Evolutionary conservation across 2,113 vertebrate species (phyloP).

Genomic region (Echinops telfairi): DNA sequence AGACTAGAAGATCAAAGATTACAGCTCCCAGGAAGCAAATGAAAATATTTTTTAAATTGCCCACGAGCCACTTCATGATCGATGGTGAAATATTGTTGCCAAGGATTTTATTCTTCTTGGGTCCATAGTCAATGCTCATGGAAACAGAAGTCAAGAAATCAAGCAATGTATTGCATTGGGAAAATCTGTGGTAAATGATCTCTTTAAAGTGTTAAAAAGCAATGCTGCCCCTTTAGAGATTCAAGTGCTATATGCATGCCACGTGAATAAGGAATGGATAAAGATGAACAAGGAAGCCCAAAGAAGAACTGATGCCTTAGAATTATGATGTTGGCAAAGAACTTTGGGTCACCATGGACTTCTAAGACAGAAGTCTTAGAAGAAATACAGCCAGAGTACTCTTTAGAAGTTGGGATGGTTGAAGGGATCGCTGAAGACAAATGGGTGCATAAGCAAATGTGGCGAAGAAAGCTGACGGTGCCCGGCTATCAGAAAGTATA

Average conservation of each 20-base stretch:
- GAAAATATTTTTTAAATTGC: too few species aligned
- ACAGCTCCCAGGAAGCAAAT: too few species aligned
- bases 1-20: too few species aligned
- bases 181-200: not conserved
- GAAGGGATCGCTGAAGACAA: too few species aligned
- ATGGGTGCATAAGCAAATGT: too few species aligned
- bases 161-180: not conserved
- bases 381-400: not conserved
- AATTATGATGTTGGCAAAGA: too few species aligned
- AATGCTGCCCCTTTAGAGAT: not conserved
- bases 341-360: too few species aligned
- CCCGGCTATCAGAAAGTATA: too few species aligned
- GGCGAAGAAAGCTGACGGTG: too few species aligned
- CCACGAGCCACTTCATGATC: too few species aligned
- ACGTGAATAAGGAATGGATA: not conserved
- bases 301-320: not conserved
- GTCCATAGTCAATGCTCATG: not conserved
- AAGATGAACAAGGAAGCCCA: not conserved
- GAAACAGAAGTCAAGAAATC: not conserved
- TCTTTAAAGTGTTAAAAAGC: not conserved
- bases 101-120: not conserved
- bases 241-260: not conserved
- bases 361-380: not conserved
- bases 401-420: not conserved
- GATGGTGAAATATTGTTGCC: not conserved